Percentiles rank a stretch among this genome's conserved stretches.
These are phyloP conservation scores for Galagoides demidoff DNA, from an alignment of 2,797 vertebrate genomes.

Conservation along the genomic window DNA sequence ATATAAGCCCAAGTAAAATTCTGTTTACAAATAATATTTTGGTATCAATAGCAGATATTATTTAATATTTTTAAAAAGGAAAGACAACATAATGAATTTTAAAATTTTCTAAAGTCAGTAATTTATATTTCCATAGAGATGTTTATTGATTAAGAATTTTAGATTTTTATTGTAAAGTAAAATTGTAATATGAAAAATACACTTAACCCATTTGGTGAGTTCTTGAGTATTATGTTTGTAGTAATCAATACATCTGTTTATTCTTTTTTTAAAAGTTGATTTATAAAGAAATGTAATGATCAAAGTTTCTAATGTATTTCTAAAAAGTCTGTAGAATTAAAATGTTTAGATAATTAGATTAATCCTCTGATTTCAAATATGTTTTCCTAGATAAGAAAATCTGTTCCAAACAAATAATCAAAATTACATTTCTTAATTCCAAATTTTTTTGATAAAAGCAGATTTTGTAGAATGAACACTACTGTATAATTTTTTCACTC, in stretches of 20 bases:
- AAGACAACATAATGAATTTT: background rate
- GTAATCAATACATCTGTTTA: background rate
- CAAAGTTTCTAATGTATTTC: conserved; percentile 7
- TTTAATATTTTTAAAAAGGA: background rate
- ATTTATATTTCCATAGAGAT: background rate
- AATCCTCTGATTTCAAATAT: conserved; percentile 49
- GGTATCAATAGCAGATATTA: background rate
- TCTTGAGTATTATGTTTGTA: background rate
- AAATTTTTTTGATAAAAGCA: conserved; percentile 64
- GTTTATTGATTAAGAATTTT: background rate
- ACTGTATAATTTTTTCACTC: conserved; percentile 66
- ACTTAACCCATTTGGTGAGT: background rate
- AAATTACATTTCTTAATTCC: conserved; percentile 67
- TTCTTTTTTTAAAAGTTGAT: background rate
- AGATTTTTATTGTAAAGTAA: conserved; percentile 34
- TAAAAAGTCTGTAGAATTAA: conserved; percentile 52
- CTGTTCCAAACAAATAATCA: conserved; percentile 52
- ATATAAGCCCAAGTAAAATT: background rate
- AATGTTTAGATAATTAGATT: conserved; percentile 54
- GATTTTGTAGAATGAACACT: conserved; percentile 56
- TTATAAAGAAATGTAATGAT: conserved; percentile 44
- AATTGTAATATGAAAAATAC: background rate
- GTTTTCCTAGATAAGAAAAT: conserved; percentile 65
- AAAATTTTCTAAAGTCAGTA: background rate
- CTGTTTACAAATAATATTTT: background rate